phyloP scores from a whole-genome alignment of 2,797 vertebrate species.

The Sebastes vulpes region DNA sequence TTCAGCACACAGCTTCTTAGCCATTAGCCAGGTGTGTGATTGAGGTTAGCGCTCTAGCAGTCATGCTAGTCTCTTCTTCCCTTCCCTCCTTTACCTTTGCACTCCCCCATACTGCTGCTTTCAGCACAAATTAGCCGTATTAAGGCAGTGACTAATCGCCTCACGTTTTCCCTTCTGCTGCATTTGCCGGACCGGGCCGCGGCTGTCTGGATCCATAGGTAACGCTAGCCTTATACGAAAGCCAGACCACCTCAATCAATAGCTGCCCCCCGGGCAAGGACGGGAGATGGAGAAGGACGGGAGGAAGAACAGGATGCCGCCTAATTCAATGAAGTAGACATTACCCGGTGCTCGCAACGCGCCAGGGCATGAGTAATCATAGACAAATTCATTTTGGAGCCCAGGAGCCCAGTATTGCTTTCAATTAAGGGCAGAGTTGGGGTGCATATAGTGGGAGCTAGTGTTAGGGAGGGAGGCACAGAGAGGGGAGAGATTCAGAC shows the following conservation, averaged over 20 bases:
- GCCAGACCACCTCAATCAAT: constrained; percentile 88
- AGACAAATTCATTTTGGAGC: constrained; percentile 94
- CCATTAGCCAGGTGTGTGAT: constrained; percentile 56
- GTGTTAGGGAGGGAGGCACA: constrained; percentile 12
- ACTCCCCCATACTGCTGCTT: constrained; percentile 44
- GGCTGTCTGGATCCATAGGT: constrained; percentile 70
- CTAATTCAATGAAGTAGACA: constrained; percentile 90
- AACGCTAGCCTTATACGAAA: constrained; percentile 71
- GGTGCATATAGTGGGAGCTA: constrained; percentile 38
- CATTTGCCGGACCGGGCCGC: constrained; percentile 50
- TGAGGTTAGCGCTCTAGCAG: constrained; percentile 46
- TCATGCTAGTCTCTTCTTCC: constrained; percentile 19
- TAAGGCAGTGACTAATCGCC: constrained; percentile 75
- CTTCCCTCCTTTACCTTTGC: constrained; percentile 33
- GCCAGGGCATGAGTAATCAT: constrained; percentile 89
- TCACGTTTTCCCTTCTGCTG: constrained; percentile 56
- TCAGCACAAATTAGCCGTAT: constrained; percentile 71
- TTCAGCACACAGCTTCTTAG: constrained; percentile 35
- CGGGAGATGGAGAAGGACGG: constrained; percentile 56
- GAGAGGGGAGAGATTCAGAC: constrained; percentile 7
- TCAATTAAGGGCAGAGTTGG: constrained; percentile 91
- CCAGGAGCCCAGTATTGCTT: constrained; percentile 92
- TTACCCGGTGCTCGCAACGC: constrained; percentile 84
- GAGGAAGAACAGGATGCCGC: constrained; percentile 83
- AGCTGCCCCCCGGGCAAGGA: constrained; percentile 83